These are phyloP conservation scores for Progne subis DNA, from an alignment of 2,113 vertebrate genomes.

Conservation along the genomic window DNA sequence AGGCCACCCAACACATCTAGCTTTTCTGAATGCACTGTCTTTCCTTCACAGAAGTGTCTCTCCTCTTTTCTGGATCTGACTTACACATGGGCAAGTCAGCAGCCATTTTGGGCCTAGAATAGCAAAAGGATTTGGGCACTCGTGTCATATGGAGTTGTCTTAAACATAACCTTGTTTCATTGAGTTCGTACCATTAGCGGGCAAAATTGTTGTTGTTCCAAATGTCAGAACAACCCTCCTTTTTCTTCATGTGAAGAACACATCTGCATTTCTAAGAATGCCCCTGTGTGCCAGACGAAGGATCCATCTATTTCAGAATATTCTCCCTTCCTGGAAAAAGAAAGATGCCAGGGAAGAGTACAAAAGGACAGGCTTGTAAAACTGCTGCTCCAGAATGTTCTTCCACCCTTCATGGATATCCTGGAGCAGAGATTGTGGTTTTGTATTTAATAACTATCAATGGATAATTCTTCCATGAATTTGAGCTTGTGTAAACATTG, in stretches of 20 bases:
- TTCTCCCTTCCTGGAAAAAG: constrained; percentile 46
- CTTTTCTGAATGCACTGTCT: not conserved
- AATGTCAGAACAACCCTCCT: not conserved
- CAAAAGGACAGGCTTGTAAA: constrained; percentile 40
- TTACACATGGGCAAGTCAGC: not conserved
- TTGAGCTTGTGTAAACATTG: constrained; percentile 1
- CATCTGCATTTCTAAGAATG: constrained; percentile 27
- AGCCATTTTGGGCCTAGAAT: not conserved
- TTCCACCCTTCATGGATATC: constrained; percentile 43
- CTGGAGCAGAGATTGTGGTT: constrained; percentile 43
- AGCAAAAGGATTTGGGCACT: not conserved
- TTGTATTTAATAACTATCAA: constrained; percentile 55
- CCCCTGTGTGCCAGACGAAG: constrained; percentile 36
- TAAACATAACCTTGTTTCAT: not conserved
- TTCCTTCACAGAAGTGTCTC: not conserved
- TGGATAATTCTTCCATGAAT: constrained; percentile 37
- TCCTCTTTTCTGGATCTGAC: not conserved
- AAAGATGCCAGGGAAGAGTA: constrained; percentile 32
- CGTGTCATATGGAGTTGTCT: not conserved
- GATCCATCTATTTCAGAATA: constrained; percentile 43
- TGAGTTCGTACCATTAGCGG: not conserved
- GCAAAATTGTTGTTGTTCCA: not conserved
- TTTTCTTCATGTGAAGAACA: not conserved
- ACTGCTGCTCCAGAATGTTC: constrained; percentile 37
- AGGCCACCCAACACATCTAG: not conserved